phyloP scores from a whole-genome alignment of 2,113 vertebrate species.

The Otis tarda region DNA sequence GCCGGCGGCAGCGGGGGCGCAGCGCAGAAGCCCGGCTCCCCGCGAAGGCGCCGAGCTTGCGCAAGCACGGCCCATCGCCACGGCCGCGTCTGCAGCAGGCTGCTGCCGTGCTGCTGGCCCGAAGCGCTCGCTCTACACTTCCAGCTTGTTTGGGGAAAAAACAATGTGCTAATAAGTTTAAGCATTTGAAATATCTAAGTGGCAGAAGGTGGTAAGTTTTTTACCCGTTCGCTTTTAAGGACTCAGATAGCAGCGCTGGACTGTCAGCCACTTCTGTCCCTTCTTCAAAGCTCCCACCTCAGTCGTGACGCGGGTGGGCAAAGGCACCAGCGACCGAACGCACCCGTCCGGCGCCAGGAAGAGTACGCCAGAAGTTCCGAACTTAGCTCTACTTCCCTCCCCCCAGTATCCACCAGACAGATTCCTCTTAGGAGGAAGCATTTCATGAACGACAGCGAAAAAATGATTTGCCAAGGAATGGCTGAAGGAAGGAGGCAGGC shows the following conservation, averaged over 20 bases:
- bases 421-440: not conserved
- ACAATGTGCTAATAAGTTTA: not conserved
- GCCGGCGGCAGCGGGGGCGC: not conserved
- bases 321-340: not conserved
- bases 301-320: not conserved
- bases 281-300: not conserved
- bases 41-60: rapidly evolving
- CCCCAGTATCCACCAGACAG: rapidly evolving
- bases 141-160: not conserved
- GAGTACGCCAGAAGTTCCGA: not conserved
- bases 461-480: not conserved
- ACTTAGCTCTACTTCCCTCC: not conserved
- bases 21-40: not conserved
- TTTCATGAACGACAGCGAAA: not conserved
- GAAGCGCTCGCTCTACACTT: not conserved
- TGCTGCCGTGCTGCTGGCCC: not conserved
- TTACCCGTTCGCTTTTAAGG: not conserved
- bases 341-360: not conserved
- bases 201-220: not conserved
- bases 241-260: not conserved
- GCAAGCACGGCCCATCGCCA: not conserved
- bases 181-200: not conserved
- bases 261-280: not conserved
- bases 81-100: not conserved
- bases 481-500: not conserved